Base-by-base conservation (phyloP, 2,888 invertebrate species). In the Nomada goodeniana region DNA sequence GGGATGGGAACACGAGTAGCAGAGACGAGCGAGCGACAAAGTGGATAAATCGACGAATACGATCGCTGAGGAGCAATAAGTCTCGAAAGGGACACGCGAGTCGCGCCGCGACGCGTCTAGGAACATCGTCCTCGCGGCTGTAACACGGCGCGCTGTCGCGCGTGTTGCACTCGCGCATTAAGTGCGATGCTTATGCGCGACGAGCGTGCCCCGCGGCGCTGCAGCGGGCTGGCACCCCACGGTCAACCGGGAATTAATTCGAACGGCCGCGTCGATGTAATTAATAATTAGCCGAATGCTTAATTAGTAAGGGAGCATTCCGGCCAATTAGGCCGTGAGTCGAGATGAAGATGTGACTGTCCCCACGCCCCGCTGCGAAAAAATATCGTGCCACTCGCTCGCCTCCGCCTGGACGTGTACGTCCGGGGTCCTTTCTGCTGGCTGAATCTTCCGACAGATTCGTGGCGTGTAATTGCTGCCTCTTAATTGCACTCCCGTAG, bases 261-360 rank as follows among this genome's bases (percentile, higher is more conserved):
- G 87, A 86, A 85, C 82, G 83, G 70, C 80, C 87, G 85, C 87
- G 89, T 89, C 89, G 86, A 86, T 89, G 88, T 90, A 90, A 91
- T 91, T 91, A 91, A 91, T 91, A 91, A 91, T 91, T 91, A 91
- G 91, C 80, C 88, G 87, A 85, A 90, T 88, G 90, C 87, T 89
- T 91, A 91, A 91, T 91, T 89, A 90, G 90, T 86, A 81, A 82
- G 80, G 73, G 84, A 84, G 87, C 87, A 88, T 87, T 85, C 87
- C 85, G 77, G 82, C 89, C 90, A 91, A 91, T 91, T 91, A 91
- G 90, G 82, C 83, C 61, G 80, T 63, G 70, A 72, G 55, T 44
- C 65, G 59, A 68, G 83, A 88, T 87, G 88, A 91, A 91, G 91
- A 87, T 86, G 90, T 86, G 90, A 90, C 84, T 64, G 71, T 36